phyloP scores from a whole-genome alignment of 2,888 invertebrate genomes.

The Drosophila merina region DNA sequence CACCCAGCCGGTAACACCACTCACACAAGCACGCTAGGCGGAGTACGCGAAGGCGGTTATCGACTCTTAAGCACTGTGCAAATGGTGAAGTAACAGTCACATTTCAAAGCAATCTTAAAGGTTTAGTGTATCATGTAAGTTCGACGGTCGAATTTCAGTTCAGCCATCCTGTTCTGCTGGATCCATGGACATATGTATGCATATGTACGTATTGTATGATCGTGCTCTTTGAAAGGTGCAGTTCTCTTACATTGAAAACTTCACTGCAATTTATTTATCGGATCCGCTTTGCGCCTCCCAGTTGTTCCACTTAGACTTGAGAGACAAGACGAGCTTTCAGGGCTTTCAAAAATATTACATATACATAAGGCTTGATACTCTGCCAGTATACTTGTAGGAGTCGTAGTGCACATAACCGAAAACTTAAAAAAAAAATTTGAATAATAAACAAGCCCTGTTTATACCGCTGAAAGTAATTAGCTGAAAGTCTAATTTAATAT shows the following conservation, averaged over 20 bases:
- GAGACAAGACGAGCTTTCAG: not conserved
- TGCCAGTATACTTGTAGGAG: too few species aligned
- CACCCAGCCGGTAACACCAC: slow-evolving; percentile 4
- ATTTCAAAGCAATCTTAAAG: not conserved
- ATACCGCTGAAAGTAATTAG: too few species aligned
- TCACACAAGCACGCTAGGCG: not conserved
- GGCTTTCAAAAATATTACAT: not conserved
- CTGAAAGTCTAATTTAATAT: too few species aligned
- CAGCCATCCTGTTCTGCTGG: not conserved
- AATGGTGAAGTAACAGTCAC: not conserved
- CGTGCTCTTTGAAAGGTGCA: slow-evolving; percentile 20
- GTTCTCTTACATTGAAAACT: slow-evolving; percentile 6
- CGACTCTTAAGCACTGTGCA: slow-evolving; percentile 11
- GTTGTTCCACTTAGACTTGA: not conserved
- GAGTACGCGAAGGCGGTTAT: slow-evolving; percentile 18
- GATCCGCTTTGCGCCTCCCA: not conserved
- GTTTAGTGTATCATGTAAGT: not conserved
- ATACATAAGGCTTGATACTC: not conserved
- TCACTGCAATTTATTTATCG: not conserved
- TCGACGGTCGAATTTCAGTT: not conserved
- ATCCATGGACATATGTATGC: not conserved
- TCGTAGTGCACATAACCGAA: too few species aligned
- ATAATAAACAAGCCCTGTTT: too few species aligned
- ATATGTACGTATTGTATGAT: slow-evolving; percentile 2
- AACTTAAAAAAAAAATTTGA: too few species aligned